phyloP scores from a whole-genome alignment of 2,113 vertebrate species.

The Crocuta crocuta region DNA sequence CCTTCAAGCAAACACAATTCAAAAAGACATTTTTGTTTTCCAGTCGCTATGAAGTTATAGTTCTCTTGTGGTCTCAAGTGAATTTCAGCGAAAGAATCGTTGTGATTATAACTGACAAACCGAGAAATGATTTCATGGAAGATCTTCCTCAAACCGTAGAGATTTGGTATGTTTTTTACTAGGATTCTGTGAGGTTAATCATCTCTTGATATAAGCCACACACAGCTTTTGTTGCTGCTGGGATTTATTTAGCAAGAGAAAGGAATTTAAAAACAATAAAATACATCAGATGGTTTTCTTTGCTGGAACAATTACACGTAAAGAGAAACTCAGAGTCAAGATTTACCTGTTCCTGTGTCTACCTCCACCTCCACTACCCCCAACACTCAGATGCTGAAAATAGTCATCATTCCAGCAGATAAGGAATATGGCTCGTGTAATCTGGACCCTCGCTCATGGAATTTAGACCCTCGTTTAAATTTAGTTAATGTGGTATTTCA shows the following conservation, averaged over 20 bases:
- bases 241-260: conserved; percentile 65
- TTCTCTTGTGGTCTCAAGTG: conserved; percentile 37
- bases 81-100: conserved; percentile 52
- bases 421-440: not conserved
- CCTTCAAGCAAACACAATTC: conserved; percentile 69
- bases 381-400: not conserved
- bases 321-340: conserved; percentile 45
- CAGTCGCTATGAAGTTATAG: not conserved
- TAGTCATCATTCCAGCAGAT: not conserved
- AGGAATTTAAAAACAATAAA: conserved; percentile 61
- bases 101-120: conserved; percentile 16
- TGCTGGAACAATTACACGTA: not conserved
- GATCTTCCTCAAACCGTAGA: conserved; percentile 45
- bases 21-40: conserved; percentile 75
- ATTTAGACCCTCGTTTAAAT: not conserved
- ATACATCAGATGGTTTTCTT: conserved; percentile 32
- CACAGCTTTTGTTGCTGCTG: not conserved
- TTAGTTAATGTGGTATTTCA: not conserved
- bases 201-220: conserved; percentile 51
- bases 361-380: not conserved
- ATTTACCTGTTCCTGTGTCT: not conserved
- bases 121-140: conserved; percentile 54
- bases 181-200: conserved; percentile 37
- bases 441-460: not conserved
- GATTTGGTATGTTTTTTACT: not conserved